phyloP scores from a whole-genome alignment of 2,113 vertebrate genomes.

The Climacteris rufus region DNA sequence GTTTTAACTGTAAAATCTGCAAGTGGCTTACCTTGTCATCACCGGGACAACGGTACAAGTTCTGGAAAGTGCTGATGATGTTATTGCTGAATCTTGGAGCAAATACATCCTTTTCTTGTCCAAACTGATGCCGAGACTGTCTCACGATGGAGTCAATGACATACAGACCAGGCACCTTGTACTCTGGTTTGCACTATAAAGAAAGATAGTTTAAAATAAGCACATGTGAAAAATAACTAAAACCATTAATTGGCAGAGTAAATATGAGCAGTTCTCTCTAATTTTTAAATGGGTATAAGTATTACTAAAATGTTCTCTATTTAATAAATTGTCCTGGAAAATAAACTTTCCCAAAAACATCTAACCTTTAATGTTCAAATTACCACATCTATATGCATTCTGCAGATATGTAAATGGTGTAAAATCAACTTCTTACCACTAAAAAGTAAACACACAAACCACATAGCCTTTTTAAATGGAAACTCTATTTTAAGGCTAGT shows the following conservation, averaged over 20 bases:
- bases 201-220: not conserved
- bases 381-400: not conserved
- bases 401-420: not conserved
- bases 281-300: not conserved
- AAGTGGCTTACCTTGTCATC: constrained; percentile 89
- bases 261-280: not conserved
- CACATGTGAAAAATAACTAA: not conserved
- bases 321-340: not conserved
- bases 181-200: constrained; percentile 94
- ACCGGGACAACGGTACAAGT: constrained; percentile 94
- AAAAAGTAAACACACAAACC: not conserved
- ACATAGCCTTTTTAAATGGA: not conserved
- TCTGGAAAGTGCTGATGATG: constrained; percentile 96
- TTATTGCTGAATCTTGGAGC: constrained; percentile 99
- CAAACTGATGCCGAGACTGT: constrained; percentile 97
- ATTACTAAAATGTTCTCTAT: not conserved
- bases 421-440: not conserved
- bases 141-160: constrained; percentile 98
- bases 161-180: constrained; percentile 97
- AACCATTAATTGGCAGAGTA: not conserved
- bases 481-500: not conserved
- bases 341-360: not conserved
- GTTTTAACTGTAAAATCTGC: not conserved
- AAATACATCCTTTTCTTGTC: constrained; percentile 97
- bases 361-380: not conserved